Evolutionary conservation across 2,888 invertebrate genomes (phyloP).

Genomic region (Stramonita haemastoma): DNA sequence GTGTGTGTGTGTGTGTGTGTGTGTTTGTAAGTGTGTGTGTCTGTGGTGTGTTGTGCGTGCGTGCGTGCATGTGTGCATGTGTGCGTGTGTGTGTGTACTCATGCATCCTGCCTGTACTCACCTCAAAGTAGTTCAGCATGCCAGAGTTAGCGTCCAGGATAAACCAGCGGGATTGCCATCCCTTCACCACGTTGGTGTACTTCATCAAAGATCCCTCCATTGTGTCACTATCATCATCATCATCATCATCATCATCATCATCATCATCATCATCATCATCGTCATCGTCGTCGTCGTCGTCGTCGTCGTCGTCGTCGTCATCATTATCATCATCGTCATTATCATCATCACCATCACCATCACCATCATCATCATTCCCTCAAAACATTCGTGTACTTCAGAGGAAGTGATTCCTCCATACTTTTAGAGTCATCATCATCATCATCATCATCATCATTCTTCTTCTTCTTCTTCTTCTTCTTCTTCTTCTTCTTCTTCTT

Average conservation of each 20-base stretch:
- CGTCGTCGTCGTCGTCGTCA: not conserved
- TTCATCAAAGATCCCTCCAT: constrained; percentile 90
- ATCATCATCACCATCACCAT: not conserved
- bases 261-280: constrained; percentile 22
- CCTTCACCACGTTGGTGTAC: constrained; percentile 97
- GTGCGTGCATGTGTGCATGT: too few relatives aligned
- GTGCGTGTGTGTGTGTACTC: not conserved
- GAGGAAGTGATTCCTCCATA: not conserved
- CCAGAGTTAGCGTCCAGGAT: constrained; percentile 94
- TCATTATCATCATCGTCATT: not conserved
- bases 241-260: constrained; percentile 18
- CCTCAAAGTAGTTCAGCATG: constrained; percentile 92
- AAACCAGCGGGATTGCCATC: constrained; percentile 96
- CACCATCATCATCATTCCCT: not conserved
- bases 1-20: too few relatives aligned
- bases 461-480: not conserved
- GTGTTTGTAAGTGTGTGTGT: too few relatives aligned
- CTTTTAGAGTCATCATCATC: not conserved
- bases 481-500: too few relatives aligned
- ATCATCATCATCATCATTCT: not conserved
- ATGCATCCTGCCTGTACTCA: not conserved
- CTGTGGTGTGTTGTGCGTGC: too few relatives aligned
- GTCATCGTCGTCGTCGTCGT: not conserved
- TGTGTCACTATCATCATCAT: constrained; percentile 60
- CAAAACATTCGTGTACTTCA: too few relatives aligned